phyloP scores from a whole-genome alignment of 2,113 vertebrate genomes.

The Ondatra zibethicus region DNA sequence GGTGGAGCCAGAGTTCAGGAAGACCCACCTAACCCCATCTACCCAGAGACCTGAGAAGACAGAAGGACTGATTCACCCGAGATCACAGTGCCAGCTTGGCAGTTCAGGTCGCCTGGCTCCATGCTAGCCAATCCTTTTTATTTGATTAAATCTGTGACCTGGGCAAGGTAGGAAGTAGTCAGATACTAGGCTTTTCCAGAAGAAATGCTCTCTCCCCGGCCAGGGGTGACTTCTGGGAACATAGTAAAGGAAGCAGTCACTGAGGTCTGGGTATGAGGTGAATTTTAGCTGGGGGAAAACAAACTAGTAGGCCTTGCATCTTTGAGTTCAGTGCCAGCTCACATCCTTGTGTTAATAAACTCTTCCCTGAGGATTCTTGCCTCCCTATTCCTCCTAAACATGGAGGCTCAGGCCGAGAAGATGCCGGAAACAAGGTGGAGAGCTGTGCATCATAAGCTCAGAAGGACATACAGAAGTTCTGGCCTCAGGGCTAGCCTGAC shows the following conservation, averaged over 20 bases:
- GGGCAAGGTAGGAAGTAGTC: neutral
- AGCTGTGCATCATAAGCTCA: neutral
- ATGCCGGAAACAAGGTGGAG: neutral
- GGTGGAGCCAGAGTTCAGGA: neutral
- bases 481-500: neutral
- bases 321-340: neutral
- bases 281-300: neutral
- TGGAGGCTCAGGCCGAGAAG: neutral
- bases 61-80: rapidly evolving
- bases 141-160: neutral
- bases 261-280: neutral
- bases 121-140: neutral
- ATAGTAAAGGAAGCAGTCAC: neutral
- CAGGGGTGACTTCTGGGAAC: no score
- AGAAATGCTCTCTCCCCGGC: neutral
- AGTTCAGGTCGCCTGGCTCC: neutral
- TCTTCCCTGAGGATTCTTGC: neutral
- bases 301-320: neutral
- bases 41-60: neutral
- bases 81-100: neutral
- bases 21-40: neutral
- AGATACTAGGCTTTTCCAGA: neutral
- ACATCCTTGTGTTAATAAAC: neutral
- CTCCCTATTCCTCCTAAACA: neutral
- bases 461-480: neutral